Base-by-base conservation (phyloP, 2,113 vertebrate species). In the Cariama cristata region DNA sequence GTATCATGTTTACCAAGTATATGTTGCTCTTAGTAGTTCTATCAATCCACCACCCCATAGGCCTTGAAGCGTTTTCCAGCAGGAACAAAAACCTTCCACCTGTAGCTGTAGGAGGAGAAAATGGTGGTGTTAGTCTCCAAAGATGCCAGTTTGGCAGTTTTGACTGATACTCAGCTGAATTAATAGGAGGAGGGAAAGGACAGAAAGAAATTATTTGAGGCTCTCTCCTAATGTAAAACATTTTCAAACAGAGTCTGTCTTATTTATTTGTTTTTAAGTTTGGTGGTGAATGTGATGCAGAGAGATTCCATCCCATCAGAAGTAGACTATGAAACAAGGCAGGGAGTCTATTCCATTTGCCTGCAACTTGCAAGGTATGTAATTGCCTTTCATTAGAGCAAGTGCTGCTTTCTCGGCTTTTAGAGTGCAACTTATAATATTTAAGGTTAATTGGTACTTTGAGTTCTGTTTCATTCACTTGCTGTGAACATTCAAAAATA, bases 261-360 rank as follows among this genome's bases (percentile, higher is more conserved):
- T 96, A 56, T 28, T 84, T 58, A 91, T 96, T 93, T 92, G 32
- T 88, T 92, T 92, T 97, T 38, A 97, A 99, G 99, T 95, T 98
- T 99, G 99, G 99, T 99, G 97, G 99, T 99, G 88, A 99, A 99
- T 95, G 99, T 99, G 64, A 99, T 99, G 99, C 99, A 99, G 98
- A 99, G 99, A 97, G 99, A 99, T 90, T 99, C 99, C 81, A 99
- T 99, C 88, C 99, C 99, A 30, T 99, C 99, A 56, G 99, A 99
- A 97, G 99, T 99, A 55, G 99, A 99, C 98, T 99, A 99, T 89
- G 99, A 99, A 97, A 99, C 99, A 82, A 98, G 99, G 95, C 99
- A 99, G 94, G 99, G 99, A 49, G 99, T 99, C 93, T 99, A 99
- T 90, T 99, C 99, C 60, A 99, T 99, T 97, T 99, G 99, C 93